These are phyloP conservation scores for Oceanites oceanicus DNA, from an alignment of 2,113 vertebrate genomes.

Conservation along the genomic window DNA sequence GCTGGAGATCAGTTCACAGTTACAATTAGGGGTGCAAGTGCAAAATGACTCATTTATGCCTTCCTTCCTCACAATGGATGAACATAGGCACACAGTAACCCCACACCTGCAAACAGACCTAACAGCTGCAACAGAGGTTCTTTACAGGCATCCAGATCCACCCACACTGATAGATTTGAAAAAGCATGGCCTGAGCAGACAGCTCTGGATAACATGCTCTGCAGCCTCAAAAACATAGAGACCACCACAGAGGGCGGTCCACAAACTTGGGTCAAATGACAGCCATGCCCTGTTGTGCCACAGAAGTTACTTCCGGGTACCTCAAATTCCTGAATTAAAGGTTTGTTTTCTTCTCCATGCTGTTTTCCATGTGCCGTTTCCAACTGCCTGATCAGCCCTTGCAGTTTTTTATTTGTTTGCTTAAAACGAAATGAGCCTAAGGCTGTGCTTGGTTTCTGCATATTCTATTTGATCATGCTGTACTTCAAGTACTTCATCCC, in stretches of 20 bases:
- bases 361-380: neutral
- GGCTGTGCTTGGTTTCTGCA: constrained; percentile 8
- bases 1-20: neutral
- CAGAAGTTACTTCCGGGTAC: neutral
- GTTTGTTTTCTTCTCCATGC: neutral
- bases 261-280: neutral
- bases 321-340: neutral
- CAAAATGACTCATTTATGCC: neutral
- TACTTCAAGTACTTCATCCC: neutral
- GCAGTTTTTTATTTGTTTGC: constrained; percentile 6
- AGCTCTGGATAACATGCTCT: neutral
- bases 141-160: neutral
- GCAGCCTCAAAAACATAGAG: neutral
- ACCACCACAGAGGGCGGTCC: neutral
- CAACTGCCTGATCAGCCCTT: neutral
- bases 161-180: neutral
- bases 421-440: constrained; percentile 26
- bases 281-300: neutral
- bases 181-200: neutral
- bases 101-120: neutral
- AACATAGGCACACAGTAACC: neutral
- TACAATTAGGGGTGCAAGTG: neutral
- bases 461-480: constrained; percentile 44
- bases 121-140: neutral
- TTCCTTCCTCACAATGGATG: neutral